phyloP scores from a whole-genome alignment of 2,113 vertebrate species.

The Barbus barbus region DNA sequence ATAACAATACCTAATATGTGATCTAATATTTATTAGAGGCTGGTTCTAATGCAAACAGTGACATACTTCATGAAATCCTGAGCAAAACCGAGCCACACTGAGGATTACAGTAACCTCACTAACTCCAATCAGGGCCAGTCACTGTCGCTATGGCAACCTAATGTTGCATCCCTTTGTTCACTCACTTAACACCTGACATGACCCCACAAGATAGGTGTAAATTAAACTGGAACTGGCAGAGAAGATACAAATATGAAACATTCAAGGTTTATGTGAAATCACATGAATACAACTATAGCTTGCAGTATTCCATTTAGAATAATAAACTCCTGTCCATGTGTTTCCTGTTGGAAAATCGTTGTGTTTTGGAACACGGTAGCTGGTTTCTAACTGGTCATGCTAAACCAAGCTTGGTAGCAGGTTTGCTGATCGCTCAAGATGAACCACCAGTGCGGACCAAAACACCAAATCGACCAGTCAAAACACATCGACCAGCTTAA shows the following conservation, averaged over 20 bases:
- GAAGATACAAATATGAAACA: background rate
- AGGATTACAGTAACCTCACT: background rate
- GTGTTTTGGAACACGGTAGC: background rate
- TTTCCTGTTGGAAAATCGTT: background rate
- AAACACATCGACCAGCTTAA: background rate
- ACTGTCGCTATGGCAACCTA: background rate
- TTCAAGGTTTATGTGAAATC: background rate
- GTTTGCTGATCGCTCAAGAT: background rate
- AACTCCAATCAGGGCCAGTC: background rate
- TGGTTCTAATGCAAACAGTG: background rate
- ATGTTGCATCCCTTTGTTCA: background rate
- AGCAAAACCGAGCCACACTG: background rate
- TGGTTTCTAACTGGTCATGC: background rate
- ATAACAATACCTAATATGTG: background rate
- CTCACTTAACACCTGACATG: conserved; percentile 1
- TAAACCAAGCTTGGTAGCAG: background rate
- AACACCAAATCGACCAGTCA: background rate
- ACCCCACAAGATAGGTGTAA: background rate
- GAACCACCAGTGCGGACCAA: background rate
- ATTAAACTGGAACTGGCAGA: background rate
- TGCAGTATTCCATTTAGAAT: background rate
- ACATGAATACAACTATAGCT: background rate
- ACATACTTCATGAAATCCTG: background rate
- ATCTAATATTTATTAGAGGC: background rate
- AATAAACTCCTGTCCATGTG: background rate